phyloP scores from a whole-genome alignment of 1,140 invertebrate genomes.

The Conus betulinus region DNA sequence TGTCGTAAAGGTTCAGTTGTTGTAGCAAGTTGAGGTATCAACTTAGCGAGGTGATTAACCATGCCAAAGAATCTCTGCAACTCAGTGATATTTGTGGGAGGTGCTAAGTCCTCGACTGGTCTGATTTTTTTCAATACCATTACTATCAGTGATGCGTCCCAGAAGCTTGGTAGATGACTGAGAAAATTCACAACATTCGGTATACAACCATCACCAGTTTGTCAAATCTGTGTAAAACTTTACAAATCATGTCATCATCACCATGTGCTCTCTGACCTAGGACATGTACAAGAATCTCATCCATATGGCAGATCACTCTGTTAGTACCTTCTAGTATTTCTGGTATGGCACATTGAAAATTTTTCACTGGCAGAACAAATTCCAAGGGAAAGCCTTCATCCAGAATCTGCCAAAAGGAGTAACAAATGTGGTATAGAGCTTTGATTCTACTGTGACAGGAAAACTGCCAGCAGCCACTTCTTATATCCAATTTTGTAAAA shows the following conservation, averaged over 20 bases:
- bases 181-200: slow-evolving; percentile 34
- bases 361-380: slow-evolving; percentile 55
- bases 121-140: slow-evolving; percentile 58
- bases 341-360: slow-evolving; percentile 43
- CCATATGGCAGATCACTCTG: slow-evolving; percentile 41
- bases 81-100: slow-evolving; percentile 55
- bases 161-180: slow-evolving; percentile 20
- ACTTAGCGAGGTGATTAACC: slow-evolving; percentile 40
- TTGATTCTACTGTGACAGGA: slow-evolving; percentile 21
- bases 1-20: neutral
- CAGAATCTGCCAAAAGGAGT: slow-evolving; percentile 72
- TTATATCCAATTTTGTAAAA: slow-evolving; percentile 40
- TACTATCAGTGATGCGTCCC: slow-evolving; percentile 21
- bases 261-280: slow-evolving; percentile 50
- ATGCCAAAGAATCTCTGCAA: slow-evolving; percentile 29
- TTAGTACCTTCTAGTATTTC: neutral
- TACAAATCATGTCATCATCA: slow-evolving; percentile 24
- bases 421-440: slow-evolving; percentile 50
- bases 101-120: slow-evolving; percentile 52
- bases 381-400: slow-evolving; percentile 74
- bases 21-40: neutral
- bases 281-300: slow-evolving; percentile 62
- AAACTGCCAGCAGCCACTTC: slow-evolving; percentile 44
- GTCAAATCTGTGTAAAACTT: slow-evolving; percentile 51
- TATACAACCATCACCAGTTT: slow-evolving; percentile 56